Evolutionary conservation across 2,797 vertebrate genomes (phyloP), one percentile per base, ranked within the genome.

Genomic region (Artibeus lituratus): DNA sequence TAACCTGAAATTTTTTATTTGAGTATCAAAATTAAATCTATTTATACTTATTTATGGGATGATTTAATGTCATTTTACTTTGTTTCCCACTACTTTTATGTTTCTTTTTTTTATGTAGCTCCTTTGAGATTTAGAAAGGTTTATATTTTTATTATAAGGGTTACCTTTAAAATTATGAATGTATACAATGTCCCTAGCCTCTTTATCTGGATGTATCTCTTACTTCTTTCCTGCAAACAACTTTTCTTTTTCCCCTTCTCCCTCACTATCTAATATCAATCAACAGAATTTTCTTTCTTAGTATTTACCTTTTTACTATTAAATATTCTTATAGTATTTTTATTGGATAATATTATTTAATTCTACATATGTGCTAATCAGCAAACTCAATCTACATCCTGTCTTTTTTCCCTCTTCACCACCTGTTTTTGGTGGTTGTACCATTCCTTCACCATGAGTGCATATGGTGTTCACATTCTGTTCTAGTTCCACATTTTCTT

Each of bases 81-180:
- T 87, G 22, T 37, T 84, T 90, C 29, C 1, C 53, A 89, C 8
- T 80, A 70, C 69, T 76, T 89, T 88, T 94, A 76, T 94, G 22
- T 74, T 89, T 59, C 21, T 12, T 76, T 83, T 32, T 70, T 84
- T 55, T 82, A 19, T 80, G 1, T 77, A 72, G 42, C 24, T 84
- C n/a, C 87, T 85, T 59, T 44, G 39, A 84, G 47, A 80, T 81
- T 91, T 93, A 85, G 32, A 74, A 84, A 90, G 16, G 21, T 84
- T 39, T 47, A 3, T 74, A 74, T 80, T 78, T 96, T 94, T 73
- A 85, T 67, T 90, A 44, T 93, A 70, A 44, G 14, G 9, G 10
- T 91, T 84, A 47, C n/a, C 29, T 81, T 81, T 93, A 76, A 96
- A 76, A 80, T 67, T 44, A 67, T 42, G 49, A 92, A 70, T 59